A percentile compares a stretch with the other conserved stretches of the same genome.
Evolutionary conservation across 92 coral and sea anemone genomes (phyloP).

Genomic region (Metridium senile): DNA sequence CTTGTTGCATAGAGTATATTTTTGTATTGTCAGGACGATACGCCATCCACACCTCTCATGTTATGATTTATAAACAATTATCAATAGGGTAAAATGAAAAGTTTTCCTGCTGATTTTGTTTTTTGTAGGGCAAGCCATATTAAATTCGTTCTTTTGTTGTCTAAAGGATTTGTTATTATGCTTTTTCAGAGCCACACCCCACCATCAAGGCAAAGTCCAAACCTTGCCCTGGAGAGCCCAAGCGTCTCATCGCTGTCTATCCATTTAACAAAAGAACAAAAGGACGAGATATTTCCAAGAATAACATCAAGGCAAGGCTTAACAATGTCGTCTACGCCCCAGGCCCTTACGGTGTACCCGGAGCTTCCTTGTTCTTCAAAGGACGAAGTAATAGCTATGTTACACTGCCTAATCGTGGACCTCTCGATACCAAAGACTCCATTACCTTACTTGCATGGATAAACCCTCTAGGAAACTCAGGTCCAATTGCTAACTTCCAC

Average conservation of each 20-base stretch:
- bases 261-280: conserved; percentile 50
- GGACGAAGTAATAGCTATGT: conserved; percentile 73
- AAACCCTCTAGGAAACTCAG: conserved; percentile 55
- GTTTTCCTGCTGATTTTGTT: not conserved
- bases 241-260: conserved; percentile 55
- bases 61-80: too few relatives aligned
- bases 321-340: conserved; percentile 47
- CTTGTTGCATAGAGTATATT: too few relatives aligned
- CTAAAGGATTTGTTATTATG: too few relatives aligned
- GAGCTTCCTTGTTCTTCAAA: conserved; percentile 57
- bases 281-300: conserved; percentile 62
- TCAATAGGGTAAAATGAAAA: too few relatives aligned
- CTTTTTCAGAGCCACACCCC: conserved; percentile 43
- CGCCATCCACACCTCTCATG: too few relatives aligned
- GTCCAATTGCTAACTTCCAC: conserved; percentile 81
- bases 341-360: conserved; percentile 71
- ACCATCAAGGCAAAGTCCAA: conserved; percentile 28
- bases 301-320: conserved; percentile 63
- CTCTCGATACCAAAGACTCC: conserved; percentile 67
- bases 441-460: conserved; percentile 80
- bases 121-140: not conserved
- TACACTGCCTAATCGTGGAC: conserved; percentile 75
- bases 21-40: too few relatives aligned
- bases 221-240: conserved; percentile 39
- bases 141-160: not conserved